Evolutionary conservation across 2,888 invertebrate genomes (phyloP).

Genomic region (Cephus rjabovi): DNA sequence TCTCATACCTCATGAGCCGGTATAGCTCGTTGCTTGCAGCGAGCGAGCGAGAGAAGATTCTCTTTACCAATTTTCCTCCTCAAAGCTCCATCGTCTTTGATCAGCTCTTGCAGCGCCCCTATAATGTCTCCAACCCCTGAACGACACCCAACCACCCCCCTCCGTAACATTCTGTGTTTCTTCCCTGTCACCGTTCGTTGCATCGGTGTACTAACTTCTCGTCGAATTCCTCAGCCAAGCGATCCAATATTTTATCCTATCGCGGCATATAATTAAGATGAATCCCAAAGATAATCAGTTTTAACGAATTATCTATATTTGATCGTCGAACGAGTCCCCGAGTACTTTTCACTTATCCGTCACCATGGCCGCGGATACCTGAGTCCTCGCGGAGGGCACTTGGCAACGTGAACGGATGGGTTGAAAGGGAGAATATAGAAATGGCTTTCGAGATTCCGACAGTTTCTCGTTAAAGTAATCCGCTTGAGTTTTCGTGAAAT

Average conservation of each 20-base stretch:
- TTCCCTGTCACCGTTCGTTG: constrained; percentile 12
- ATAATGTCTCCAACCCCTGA: constrained; percentile 46
- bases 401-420: not conserved
- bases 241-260: not conserved
- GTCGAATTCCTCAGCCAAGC: not conserved
- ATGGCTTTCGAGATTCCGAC: not conserved
- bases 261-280: not conserved
- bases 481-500: not conserved
- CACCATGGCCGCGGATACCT: not conserved
- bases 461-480: not conserved
- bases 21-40: constrained; percentile 40
- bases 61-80: constrained; percentile 65
- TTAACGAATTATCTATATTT: not conserved
- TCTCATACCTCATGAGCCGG: constrained; percentile 1
- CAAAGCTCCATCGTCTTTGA: constrained; percentile 64
- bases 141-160: constrained; percentile 21
- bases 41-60: constrained; percentile 36
- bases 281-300: not conserved
- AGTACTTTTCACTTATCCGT: too few species aligned
- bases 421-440: not conserved
- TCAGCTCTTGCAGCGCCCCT: constrained; percentile 61
- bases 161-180: constrained; percentile 29
- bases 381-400: not conserved
- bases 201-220: not conserved
- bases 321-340: not conserved